These are phyloP conservation scores for Hyperoodon ampullatus DNA, from an alignment of 2,113 vertebrate genomes.

Conservation along the genomic window DNA sequence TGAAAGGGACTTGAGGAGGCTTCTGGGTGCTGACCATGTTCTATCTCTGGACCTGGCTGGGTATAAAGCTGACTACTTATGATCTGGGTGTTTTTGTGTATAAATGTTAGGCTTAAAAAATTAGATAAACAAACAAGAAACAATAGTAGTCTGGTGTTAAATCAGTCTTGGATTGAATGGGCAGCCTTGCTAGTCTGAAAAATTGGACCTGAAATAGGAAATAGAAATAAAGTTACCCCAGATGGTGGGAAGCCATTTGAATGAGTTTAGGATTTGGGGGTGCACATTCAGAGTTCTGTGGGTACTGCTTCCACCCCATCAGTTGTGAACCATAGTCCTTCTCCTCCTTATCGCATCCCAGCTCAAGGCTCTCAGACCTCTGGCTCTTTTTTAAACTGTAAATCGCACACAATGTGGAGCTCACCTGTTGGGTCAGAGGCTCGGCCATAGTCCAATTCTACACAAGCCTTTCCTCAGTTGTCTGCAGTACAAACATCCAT, in stretches of 20 bases:
- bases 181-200: background rate
- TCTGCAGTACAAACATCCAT: background rate
- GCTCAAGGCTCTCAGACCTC: background rate
- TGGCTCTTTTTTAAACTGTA: background rate
- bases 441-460: background rate
- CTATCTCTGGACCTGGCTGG: background rate
- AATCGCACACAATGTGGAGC: background rate
- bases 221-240: background rate
- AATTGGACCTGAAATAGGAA: background rate
- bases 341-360: background rate
- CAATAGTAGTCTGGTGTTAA: background rate
- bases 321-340: background rate
- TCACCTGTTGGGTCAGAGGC: background rate
- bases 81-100: background rate
- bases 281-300: background rate
- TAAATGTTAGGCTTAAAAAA: background rate
- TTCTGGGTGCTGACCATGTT: background rate
- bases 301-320: background rate
- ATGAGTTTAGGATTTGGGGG: background rate
- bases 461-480: background rate
- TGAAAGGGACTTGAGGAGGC: background rate
- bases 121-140: background rate
- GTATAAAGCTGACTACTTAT: background rate
- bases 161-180: background rate
- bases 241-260: background rate